Base-by-base conservation (phyloP, 2,888 invertebrate genomes). In the Heliconius hortense region DNA sequence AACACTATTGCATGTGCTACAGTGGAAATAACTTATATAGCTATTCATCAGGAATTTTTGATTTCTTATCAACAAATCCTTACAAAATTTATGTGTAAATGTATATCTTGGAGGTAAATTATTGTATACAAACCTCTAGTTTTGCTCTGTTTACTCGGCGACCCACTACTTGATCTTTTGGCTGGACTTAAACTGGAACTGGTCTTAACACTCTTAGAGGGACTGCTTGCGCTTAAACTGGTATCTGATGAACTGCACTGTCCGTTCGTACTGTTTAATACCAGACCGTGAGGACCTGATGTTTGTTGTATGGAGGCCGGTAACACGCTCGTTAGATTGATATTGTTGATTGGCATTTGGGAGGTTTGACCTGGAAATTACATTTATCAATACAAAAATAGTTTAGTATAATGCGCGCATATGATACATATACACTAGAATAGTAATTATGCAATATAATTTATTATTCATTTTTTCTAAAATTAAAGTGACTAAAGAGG, bases 171-270 rank as follows among this genome's bases (percentile, higher is more conserved):
- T 78, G 96, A 96, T 78, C 97, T 92, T 88, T 97, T 97, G 0
- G 97, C 97, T 0, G 97, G 97, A 85, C 97, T 97, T 63, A 97
- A 94, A 81, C 97, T 97, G 31, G 97, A 97, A 53, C 97, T 97
- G 70, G 97, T 97, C 86, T 97, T 97, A 18, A 97, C 96, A 88
- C 97, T 97, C 87, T 97, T 97, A 72, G 97, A 97, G 0, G 97
- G 97, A 84, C 97, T 97, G 80, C 96, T 96, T 64, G 96, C 96
- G 82, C 96, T 96, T 59, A 96, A 87, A 83, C 96, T 91, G 15
- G 94, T 94, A 81, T 94, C 94, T 0, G 94, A 94, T 0, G 94
- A 94, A 68, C 94, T 94, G 83, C 94, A 94, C 79, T 92, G 94
- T 11, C 90, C 94, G 79, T 90, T 94, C 15, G 90, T 74, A 84